Base-by-base conservation (phyloP, 2,888 invertebrate species). In the Ochropleura plecta region DNA sequence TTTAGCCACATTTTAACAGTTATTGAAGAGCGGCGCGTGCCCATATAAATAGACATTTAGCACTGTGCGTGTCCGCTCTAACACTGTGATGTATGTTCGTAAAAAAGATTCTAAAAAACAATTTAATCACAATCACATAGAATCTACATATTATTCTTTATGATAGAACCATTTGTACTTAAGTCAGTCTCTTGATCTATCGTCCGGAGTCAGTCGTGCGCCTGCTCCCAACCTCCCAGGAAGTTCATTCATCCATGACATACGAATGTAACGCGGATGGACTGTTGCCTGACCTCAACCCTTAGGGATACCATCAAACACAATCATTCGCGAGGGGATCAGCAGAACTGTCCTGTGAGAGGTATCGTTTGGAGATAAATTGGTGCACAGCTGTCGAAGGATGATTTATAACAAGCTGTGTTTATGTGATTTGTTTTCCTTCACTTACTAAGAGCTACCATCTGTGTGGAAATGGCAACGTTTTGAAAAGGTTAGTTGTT, bases 291-390 rank as follows among this genome's bases (percentile, higher is more conserved):
- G 78, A 73, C 69, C 81, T 55, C 69, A 63, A 55, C 78, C 78
- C 78, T 78, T 78, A 73, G 69, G 62, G 70, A 73, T 63, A 73
- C 81, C 81, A 81, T 81, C 78, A 78, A 81, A 77, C 53, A 73
- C 57, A 48, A 81, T 70, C 77, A 77, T 78, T 70, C 59, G 69
- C 57, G 20, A 44, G 57, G 70, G 81, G 73, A 78, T 78, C 62
- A 63, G 66, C 53, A 81, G 69, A 81, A 70, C 53, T 81, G 77
- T 69, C 62, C 57, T 81, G 12, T 30, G 57, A 51, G 78, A 73
- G 64, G 72, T 73, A 78, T 78, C 66, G 73, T 81, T 81, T 73
- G 66, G 51, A 57, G 66, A 81, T 78, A 81, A 73, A 81, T 81
- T 78, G 69, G 73, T 73, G 66, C 73, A 81, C 69, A 73, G 69